Percentiles rank a stretch among this genome's conserved stretches.
Conservation (phyloP, 2,113 vertebrate species). For the Bucco capensis region DNA sequence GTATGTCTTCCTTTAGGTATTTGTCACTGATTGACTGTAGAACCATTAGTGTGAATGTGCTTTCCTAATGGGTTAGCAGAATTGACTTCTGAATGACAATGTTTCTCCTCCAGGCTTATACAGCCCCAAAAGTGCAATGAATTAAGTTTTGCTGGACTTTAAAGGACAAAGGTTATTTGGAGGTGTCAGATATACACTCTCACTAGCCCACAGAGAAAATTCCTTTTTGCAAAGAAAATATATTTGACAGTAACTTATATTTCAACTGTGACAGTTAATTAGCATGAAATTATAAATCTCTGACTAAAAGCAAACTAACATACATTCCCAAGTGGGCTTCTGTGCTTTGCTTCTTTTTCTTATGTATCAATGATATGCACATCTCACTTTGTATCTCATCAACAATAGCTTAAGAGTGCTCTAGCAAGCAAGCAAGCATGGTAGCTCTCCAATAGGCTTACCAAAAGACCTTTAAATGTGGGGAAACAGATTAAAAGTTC, state of each 20-base stretch:
- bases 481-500: background rate
- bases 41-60: slow-evolving; percentile 46
- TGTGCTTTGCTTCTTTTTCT: background rate
- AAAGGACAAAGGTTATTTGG: background rate
- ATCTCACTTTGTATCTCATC: background rate
- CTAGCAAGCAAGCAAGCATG: background rate
- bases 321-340: background rate
- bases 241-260: background rate
- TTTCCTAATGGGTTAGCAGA: slow-evolving; percentile 60
- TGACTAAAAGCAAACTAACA: background rate
- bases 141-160: slow-evolving; percentile 44
- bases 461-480: background rate
- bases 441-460: background rate
- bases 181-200: background rate
- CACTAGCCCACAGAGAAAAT: background rate
- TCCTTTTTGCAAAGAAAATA: background rate
- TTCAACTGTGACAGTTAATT: background rate
- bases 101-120: slow-evolving; percentile 38
- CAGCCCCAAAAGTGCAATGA: slow-evolving; percentile 12
- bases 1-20: slow-evolving; percentile 53
- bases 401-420: background rate
- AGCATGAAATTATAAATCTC: background rate
- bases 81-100: slow-evolving; percentile 62
- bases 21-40: slow-evolving; percentile 43
- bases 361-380: background rate